phyloP scores from a whole-genome alignment of 2,797 vertebrate species.

The Ctenosaura bakeri region DNA sequence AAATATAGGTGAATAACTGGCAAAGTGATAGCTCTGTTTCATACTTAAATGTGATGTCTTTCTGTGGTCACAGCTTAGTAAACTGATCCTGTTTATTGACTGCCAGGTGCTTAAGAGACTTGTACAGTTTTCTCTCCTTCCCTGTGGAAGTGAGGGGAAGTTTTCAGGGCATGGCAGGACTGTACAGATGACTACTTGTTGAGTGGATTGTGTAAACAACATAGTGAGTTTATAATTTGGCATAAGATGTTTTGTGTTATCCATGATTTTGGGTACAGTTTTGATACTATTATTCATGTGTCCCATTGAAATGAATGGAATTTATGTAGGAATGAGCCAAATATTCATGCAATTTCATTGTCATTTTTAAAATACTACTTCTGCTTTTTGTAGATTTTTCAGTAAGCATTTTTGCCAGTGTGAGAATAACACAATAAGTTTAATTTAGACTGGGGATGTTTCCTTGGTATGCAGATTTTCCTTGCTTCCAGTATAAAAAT shows the following conservation, averaged over 20 bases:
- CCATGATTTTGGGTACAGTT: background rate
- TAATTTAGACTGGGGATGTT: background rate
- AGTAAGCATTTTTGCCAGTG: background rate
- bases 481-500: slow-evolving; percentile 27
- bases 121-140: background rate
- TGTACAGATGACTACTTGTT: background rate
- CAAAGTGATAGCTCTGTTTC: background rate
- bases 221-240: background rate
- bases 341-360: background rate
- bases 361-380: background rate
- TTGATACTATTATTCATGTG: background rate
- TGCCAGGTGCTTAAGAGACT: background rate
- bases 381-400: background rate
- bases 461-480: background rate
- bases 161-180: background rate
- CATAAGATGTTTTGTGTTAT: background rate
- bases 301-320: background rate
- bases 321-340: background rate
- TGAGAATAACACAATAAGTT: background rate
- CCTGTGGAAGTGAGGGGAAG: background rate
- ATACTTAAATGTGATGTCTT: background rate
- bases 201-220: background rate
- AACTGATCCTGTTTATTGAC: background rate
- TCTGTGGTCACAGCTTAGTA: background rate
- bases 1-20: background rate